A percentile compares a stretch with the other conserved stretches of the same genome.
Evolutionary conservation across 64 coral and sea anemone species (phyloP).

Genomic region (Stichodactyla mertensii): DNA sequence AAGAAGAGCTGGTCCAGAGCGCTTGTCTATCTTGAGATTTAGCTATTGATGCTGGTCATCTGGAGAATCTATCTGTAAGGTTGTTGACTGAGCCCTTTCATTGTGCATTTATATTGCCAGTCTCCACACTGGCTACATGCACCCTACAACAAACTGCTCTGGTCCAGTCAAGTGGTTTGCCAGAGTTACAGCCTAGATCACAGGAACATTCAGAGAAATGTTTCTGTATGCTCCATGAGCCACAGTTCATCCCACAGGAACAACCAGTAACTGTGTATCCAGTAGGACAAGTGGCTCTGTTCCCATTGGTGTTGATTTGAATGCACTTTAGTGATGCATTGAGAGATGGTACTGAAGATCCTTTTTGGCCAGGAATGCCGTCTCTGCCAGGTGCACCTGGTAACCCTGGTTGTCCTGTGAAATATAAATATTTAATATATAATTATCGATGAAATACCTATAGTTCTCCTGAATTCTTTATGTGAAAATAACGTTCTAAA

Average conservation of each 20-base stretch:
- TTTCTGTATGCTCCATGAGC: not conserved
- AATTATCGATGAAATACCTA: too few relatives aligned
- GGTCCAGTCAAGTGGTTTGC: slow-evolving; percentile 11
- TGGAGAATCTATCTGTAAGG: too few relatives aligned
- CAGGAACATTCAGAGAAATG: not conserved
- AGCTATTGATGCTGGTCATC: not conserved
- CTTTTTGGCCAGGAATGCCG: not conserved
- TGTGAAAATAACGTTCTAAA: too few relatives aligned
- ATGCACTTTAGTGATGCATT: not conserved
- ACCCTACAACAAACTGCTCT: not conserved
- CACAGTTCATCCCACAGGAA: not conserved
- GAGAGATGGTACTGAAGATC: too few relatives aligned
- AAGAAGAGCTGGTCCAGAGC: slow-evolving; percentile 42
- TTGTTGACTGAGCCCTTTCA: too few relatives aligned
- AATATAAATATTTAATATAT: too few relatives aligned
- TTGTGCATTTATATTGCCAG: not conserved
- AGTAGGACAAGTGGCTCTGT: not conserved
- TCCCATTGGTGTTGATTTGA: not conserved
- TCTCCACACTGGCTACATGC: not conserved
- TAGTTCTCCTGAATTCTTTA: too few relatives aligned
- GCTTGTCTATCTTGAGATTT: slow-evolving; percentile 44
- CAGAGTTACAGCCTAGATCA: not conserved
- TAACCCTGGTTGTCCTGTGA: too few relatives aligned
- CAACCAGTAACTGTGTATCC: not conserved
- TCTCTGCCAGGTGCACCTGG: not conserved